Percentiles rank a stretch among this genome's conserved stretches.
phyloP scores from a whole-genome alignment of 2,888 invertebrate species.

The Bibio marci region DNA sequence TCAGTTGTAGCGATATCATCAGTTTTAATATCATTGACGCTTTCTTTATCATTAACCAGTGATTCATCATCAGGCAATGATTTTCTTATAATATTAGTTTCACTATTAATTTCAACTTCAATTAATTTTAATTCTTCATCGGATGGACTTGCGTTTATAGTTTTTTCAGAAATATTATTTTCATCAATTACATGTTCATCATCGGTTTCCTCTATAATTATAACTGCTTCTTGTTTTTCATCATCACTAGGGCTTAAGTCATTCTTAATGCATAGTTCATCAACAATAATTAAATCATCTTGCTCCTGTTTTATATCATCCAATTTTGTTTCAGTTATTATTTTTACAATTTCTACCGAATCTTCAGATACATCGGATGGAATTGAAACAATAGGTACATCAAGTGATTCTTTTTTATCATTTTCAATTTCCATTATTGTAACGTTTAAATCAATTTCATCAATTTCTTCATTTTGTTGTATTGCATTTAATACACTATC shows the following conservation, averaged over 20 bases:
- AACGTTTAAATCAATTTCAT: conserved; percentile 7
- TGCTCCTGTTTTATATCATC: background rate
- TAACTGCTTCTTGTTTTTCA: conserved; percentile 18
- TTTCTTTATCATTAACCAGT: conserved; percentile 12
- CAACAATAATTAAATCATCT: conserved; percentile 9
- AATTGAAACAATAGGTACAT: too few relatives aligned
- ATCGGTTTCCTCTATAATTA: background rate
- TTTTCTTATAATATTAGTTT: conserved; percentile 7
- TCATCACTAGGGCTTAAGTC: conserved; percentile 10
- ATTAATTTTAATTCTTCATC: conserved; percentile 6
- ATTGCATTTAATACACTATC: conserved; percentile 9
- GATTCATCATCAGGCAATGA: conserved; percentile 10
- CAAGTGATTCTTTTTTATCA: conserved; percentile 7
- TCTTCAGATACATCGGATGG: conserved; percentile 13
- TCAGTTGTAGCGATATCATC: conserved; percentile 3
- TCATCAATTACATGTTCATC: conserved; percentile 10
- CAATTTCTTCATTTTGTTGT: conserved; percentile 8
- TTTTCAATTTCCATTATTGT: conserved; percentile 1
- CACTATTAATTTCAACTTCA: background rate
- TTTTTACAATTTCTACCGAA: conserved; percentile 9
- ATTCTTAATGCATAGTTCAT: conserved; percentile 8
- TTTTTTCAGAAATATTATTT: conserved; percentile 20
- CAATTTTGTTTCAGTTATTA: background rate
- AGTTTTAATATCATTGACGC: conserved; percentile 8
- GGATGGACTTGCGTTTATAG: conserved; percentile 19